These are phyloP conservation scores for Epirrhoe alternata DNA, from an alignment of 2,888 invertebrate species.

Conservation along the genomic window DNA sequence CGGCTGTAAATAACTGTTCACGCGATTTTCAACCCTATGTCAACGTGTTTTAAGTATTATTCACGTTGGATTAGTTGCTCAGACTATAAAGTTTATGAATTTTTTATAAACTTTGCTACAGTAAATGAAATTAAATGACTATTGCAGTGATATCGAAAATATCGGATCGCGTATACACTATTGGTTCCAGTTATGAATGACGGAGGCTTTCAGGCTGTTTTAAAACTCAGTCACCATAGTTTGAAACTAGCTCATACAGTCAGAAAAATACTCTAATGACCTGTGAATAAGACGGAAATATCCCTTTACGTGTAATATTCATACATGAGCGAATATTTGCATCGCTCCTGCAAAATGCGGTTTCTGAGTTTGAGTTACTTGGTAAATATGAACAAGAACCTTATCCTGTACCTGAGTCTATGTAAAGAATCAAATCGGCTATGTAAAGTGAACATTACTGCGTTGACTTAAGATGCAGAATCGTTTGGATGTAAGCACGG, in stretches of 20 bases:
- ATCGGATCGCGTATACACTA: no score
- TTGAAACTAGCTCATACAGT: conserved; percentile 7
- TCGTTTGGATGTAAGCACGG: neutral
- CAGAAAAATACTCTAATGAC: conserved; percentile 14
- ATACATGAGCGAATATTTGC: conserved; percentile 45
- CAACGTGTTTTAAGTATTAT: neutral
- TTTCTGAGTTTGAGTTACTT: conserved; percentile 48
- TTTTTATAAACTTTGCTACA: no score
- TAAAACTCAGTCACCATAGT: no score
- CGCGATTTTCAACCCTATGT: neutral
- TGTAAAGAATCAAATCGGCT: neutral
- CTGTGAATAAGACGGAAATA: conserved; percentile 47
- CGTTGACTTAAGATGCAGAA: neutral
- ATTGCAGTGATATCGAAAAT: no score
- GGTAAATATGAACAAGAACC: conserved; percentile 50
- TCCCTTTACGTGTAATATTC: conserved; percentile 46
- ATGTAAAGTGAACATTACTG: neutral
- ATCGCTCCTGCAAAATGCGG: conserved; percentile 46
- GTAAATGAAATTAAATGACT: no score
- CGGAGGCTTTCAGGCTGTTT: no score
- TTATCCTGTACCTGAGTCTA: neutral
- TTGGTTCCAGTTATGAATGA: no score
- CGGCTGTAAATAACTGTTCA: neutral
- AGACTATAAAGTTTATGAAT: no score
- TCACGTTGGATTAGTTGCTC: neutral